Percentiles rank a stretch among this genome's conserved stretches.
These are phyloP conservation scores for Zaprionus lineosus DNA, from an alignment of 2,888 invertebrate species.

Conservation along the genomic window DNA sequence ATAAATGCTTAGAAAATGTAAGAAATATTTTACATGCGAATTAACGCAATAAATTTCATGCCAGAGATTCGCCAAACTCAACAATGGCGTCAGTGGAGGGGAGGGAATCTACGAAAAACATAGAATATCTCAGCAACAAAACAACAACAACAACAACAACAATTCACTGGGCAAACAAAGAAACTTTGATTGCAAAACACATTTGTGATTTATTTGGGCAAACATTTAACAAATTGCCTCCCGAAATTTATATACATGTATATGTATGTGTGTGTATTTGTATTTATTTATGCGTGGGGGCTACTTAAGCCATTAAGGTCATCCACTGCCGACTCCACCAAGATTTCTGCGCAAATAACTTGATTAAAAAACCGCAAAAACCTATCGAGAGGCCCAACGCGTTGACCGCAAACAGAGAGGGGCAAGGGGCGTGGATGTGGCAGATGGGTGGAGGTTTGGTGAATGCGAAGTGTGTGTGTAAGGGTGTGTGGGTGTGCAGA, in stretches of 20 bases:
- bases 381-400: slow-evolving; percentile 70
- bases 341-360: slow-evolving; percentile 67
- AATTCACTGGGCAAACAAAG: slow-evolving; percentile 43
- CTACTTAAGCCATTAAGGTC: slow-evolving; percentile 64
- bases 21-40: slow-evolving; percentile 75
- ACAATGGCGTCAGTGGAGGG: slow-evolving; percentile 17
- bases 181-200: slow-evolving; percentile 74
- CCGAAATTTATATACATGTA: slow-evolving; percentile 20
- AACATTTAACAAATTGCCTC: slow-evolving; percentile 75
- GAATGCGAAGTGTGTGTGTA: too few species aligned
- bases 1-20: slow-evolving; percentile 71
- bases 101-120: background rate
- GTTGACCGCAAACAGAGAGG: slow-evolving; percentile 49
- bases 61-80: slow-evolving; percentile 31
- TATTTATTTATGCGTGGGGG: slow-evolving; percentile 61
- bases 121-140: background rate
- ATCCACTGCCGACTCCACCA: slow-evolving; percentile 7
- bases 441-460: background rate
- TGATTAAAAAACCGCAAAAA: slow-evolving; percentile 79
- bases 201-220: slow-evolving; percentile 76
- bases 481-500: slow-evolving; percentile 4
- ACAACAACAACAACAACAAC: slow-evolving; percentile 16
- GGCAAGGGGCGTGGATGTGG: background rate
- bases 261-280: slow-evolving; percentile 21
- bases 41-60: slow-evolving; percentile 75